These are phyloP conservation scores for Lycocerus yunnanus DNA, from an alignment of 2,888 invertebrate species.

Conservation along the genomic window DNA sequence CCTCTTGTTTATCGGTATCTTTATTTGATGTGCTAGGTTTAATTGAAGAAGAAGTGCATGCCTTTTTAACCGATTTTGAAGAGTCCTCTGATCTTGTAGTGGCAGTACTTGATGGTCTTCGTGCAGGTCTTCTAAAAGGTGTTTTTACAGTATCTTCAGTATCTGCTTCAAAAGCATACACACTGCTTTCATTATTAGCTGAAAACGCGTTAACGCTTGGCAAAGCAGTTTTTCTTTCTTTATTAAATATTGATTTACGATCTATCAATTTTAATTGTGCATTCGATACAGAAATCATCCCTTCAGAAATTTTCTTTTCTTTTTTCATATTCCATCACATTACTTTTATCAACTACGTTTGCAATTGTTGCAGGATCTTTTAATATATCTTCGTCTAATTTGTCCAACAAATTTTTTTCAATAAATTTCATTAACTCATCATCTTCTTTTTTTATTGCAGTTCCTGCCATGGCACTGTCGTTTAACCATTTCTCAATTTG, in stretches of 20 bases:
- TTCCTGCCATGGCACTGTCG: constrained; percentile 53
- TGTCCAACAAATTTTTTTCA: constrained; percentile 6
- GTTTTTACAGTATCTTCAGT: constrained; percentile 63
- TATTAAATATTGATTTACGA: constrained; percentile 63
- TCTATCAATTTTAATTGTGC: constrained; percentile 47
- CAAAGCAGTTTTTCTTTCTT: constrained; percentile 55
- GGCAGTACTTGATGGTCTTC: constrained; percentile 56
- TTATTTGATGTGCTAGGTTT: constrained; percentile 36
- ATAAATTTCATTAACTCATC: constrained; percentile 38
- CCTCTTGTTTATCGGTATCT: constrained; percentile 36
- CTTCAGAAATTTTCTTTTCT: background rate
- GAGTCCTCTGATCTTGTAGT: constrained; percentile 56
- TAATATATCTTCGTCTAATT: background rate
- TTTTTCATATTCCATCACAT: background rate
- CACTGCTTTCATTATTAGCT: constrained; percentile 70
- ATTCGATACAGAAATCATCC: constrained; percentile 27
- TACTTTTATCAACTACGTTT: background rate
- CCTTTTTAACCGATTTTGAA: constrained; percentile 41
- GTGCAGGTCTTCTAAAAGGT: constrained; percentile 61
- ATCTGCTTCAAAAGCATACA: constrained; percentile 74
- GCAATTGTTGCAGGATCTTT: background rate
- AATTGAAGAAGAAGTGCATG: constrained; percentile 44
- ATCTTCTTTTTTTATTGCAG: constrained; percentile 47
- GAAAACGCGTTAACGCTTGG: constrained; percentile 66
- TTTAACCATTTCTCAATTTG: constrained; percentile 70